These are phyloP conservation scores for Aphrophora alni DNA, from an alignment of 2,888 invertebrate genomes.

Conservation along the genomic window DNA sequence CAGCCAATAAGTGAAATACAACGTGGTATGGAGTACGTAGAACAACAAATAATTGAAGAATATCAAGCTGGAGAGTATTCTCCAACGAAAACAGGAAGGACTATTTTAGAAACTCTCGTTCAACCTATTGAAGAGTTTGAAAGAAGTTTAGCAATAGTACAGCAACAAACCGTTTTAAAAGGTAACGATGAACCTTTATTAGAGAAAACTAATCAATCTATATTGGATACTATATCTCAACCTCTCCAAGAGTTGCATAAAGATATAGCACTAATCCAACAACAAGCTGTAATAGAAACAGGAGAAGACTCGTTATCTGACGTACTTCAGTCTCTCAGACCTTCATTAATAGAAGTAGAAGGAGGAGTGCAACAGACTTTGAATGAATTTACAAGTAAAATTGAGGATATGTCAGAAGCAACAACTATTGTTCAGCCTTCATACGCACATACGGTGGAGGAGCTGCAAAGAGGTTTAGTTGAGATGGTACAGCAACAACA, in stretches of 20 bases:
- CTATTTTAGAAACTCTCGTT: conserved; percentile 53
- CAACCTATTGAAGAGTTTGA: conserved; percentile 54
- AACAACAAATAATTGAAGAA: conserved; percentile 56
- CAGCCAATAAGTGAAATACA: conserved; percentile 67
- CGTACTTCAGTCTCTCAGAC: conserved; percentile 34
- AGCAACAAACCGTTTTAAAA: conserved; percentile 42
- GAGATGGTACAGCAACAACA: conserved; percentile 51
- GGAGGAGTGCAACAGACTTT: conserved; percentile 41
- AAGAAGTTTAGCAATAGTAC: conserved; percentile 48
- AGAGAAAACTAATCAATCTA: conserved; percentile 45
- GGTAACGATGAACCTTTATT: conserved; percentile 33
- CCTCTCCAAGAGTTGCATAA: conserved; percentile 56
- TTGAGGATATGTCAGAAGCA: conserved; percentile 35
- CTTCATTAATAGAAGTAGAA: conserved; percentile 40
- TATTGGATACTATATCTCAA: conserved; percentile 52
- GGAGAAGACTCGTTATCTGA: conserved; percentile 48
- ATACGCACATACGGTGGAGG: conserved; percentile 49
- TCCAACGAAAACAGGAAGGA: conserved; percentile 43
- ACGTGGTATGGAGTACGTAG: conserved; percentile 60
- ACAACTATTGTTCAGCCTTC: conserved; percentile 33
- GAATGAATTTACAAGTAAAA: conserved; percentile 33
- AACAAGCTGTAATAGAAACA: conserved; percentile 51
- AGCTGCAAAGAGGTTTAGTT: conserved; percentile 53
- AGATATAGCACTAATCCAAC: conserved; percentile 54
- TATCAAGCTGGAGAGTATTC: conserved; percentile 49